Evolutionary conservation across 2,888 invertebrate genomes (phyloP).

Genomic region (Buathra laborator): DNA sequence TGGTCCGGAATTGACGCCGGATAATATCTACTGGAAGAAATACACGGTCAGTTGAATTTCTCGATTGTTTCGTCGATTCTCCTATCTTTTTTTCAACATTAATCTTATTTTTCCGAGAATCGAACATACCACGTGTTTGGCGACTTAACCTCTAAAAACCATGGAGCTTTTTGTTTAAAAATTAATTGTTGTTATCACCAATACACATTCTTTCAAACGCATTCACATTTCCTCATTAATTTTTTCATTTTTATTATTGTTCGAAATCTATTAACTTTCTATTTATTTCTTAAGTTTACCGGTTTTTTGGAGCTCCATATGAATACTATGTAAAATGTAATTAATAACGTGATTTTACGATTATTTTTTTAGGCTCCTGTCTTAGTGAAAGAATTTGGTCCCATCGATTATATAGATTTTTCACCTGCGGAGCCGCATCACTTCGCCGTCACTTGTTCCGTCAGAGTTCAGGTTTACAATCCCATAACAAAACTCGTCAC

Average conservation of each 20-base stretch:
- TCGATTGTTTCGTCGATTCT: neutral
- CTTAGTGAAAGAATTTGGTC: conserved; percentile 96
- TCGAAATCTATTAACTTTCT: neutral
- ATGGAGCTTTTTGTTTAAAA: no score
- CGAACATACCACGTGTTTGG: conserved; percentile 42
- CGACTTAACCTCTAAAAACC: conserved; percentile 37
- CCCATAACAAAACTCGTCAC: conserved; percentile 93
- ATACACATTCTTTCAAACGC: no score
- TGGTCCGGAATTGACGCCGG: conserved; percentile 90
- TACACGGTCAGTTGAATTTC: conserved; percentile 89
- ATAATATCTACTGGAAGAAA: conserved; percentile 95
- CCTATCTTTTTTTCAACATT: neutral
- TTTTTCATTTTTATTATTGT: no score
- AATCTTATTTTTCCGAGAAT: neutral
- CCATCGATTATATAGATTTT: conserved; percentile 96
- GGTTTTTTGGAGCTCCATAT: neutral
- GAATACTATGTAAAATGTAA: neutral
- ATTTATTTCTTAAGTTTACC: neutral
- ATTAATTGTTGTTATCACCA: no score
- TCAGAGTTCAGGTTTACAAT: conserved; percentile 94
- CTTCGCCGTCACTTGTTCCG: conserved; percentile 97
- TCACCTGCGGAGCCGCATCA: conserved; percentile 95
- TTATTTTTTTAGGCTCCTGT: conserved; percentile 90
- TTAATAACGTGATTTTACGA: neutral
- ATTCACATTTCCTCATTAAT: no score